Conservation (phyloP, 1,140 invertebrate species). For the Grapholita molesta region DNA sequence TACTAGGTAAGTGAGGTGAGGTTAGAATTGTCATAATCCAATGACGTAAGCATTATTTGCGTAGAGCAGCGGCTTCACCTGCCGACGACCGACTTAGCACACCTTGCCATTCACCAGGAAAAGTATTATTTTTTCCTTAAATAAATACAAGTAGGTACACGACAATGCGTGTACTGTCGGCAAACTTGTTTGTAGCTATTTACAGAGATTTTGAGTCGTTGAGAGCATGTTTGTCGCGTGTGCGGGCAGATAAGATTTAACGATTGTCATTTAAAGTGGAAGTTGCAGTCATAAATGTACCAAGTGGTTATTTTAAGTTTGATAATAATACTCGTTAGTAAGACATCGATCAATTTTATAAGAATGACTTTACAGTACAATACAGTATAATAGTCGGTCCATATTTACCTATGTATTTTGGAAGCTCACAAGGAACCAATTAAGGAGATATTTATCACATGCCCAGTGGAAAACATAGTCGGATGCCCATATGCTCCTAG, state of each 20-base stretch:
- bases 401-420: background rate
- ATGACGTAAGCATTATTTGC: constrained; percentile 17
- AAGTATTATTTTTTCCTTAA: background rate
- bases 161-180: background rate
- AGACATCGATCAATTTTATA: background rate
- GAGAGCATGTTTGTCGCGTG: constrained; percentile 10
- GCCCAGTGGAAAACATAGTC: too few relatives aligned
- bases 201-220: constrained; percentile 9
- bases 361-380: too few relatives aligned
- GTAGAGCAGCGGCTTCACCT: constrained; percentile 1
- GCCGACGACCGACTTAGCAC: background rate
- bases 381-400: too few relatives aligned
- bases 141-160: background rate
- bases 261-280: constrained; percentile 4
- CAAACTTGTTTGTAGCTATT: constrained; percentile 6
- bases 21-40: constrained; percentile 43
- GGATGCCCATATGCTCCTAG: background rate
- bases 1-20: constrained; percentile 24
- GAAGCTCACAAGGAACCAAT: background rate
- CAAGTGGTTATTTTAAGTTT: constrained; percentile 5
- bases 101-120: constrained; percentile 12
- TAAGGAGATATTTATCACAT: too few relatives aligned
- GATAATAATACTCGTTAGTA: background rate
- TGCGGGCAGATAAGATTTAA: constrained; percentile 12
- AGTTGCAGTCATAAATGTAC: constrained; percentile 9